Percentiles rank a stretch among this genome's conserved stretches.
phyloP scores from a whole-genome alignment of 2,113 vertebrate species.

The Cheirogaleus medius region DNA sequence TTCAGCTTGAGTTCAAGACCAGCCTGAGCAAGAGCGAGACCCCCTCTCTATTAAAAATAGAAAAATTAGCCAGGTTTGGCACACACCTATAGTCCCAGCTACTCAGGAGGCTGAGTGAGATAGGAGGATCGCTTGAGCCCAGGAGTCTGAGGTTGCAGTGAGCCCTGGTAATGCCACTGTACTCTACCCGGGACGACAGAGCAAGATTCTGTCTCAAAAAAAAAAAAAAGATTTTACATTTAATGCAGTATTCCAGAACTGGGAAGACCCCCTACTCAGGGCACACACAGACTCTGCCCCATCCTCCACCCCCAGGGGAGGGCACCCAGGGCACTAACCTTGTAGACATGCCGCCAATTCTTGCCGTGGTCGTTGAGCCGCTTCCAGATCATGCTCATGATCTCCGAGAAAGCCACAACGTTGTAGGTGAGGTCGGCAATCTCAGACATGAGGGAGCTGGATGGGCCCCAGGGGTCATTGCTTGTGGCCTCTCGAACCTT shows the following conservation, averaged over 20 bases:
- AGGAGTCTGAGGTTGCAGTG: too few relatives aligned
- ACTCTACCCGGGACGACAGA: too few relatives aligned
- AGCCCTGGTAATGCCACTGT: too few relatives aligned
- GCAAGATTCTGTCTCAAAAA: too few relatives aligned
- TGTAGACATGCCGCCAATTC: conserved; percentile 96
- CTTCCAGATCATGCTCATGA: conserved; percentile 97
- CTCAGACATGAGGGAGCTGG: conserved; percentile 95
- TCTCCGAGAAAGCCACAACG: conserved; percentile 94
- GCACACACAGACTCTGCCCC: background rate
- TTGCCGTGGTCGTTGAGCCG: conserved; percentile 95
- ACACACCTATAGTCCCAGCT: too few relatives aligned
- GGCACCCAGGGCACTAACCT: conserved; percentile 82
- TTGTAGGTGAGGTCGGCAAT: conserved; percentile 95
- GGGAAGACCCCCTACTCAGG: background rate
- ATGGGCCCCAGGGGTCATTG: conserved; percentile 95
- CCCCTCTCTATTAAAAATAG: too few relatives aligned
- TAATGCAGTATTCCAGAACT: background rate
- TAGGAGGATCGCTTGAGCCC: too few relatives aligned
- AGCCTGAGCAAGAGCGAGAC: too few relatives aligned
- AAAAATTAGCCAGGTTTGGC: too few relatives aligned
- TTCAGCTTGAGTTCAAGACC: too few relatives aligned
- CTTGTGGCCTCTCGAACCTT: conserved; percentile 95
- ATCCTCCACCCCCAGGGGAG: background rate
- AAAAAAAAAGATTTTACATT: background rate
- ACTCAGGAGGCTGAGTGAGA: too few relatives aligned